Conservation (phyloP, 2,113 vertebrate genomes). For the Melanotaenia duboulayi region DNA sequence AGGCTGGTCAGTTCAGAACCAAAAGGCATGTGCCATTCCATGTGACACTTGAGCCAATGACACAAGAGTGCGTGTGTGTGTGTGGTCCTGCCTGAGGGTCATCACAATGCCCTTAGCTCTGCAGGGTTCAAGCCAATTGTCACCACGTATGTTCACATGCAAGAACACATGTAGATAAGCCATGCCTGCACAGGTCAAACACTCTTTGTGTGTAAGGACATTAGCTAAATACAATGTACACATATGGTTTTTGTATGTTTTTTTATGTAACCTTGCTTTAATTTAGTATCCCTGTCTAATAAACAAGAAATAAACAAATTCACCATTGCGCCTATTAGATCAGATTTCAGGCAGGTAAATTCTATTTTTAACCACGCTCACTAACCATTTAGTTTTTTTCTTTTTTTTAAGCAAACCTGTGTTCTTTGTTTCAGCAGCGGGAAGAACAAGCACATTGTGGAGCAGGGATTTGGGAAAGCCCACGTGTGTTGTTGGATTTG, state of each 20-base stretch:
- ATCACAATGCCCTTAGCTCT: conserved; percentile 50
- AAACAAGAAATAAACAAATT: not conserved
- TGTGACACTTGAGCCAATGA: conserved; percentile 63
- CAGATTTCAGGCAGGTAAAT: conserved; percentile 14
- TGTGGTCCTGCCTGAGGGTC: conserved; percentile 62
- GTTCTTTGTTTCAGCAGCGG: conserved; percentile 68
- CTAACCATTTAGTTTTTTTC: conserved; percentile 42
- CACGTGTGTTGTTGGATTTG: conserved; percentile 66
- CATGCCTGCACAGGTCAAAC: conserved; percentile 20
- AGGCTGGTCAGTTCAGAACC: conserved; percentile 55
- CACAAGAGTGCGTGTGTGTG: conserved; percentile 19
- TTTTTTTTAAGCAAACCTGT: conserved; percentile 47
- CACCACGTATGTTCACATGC: conserved; percentile 33
- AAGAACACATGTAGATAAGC: conserved; percentile 35
- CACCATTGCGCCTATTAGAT: not conserved
- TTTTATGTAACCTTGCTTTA: not conserved
- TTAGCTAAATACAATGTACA: not conserved
- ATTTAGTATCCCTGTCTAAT: not conserved
- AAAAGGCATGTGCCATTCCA: conserved; percentile 67
- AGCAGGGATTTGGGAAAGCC: conserved; percentile 69
- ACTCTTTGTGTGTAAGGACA: not conserved
- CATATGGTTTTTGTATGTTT: not conserved
- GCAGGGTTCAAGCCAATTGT: conserved; percentile 50
- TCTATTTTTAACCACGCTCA: conserved; percentile 29
- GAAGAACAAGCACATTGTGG: conserved; percentile 72